A percentile compares a stretch with the other conserved stretches of the same genome.
Conservation (phyloP, 2,888 invertebrate species). For the Apotomis betuletana region DNA sequence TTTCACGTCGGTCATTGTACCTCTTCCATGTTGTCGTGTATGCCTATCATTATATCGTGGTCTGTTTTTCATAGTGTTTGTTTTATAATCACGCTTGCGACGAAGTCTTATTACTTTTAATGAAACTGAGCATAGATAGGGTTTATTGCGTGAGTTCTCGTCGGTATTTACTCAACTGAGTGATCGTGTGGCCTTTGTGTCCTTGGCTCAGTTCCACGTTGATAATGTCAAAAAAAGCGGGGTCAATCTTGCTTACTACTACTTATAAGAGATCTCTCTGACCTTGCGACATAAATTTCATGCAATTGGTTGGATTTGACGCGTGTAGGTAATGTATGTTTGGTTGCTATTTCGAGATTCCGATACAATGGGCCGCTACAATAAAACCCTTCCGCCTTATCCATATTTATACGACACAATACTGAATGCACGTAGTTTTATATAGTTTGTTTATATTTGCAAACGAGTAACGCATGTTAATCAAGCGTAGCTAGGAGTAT, state of each 20-base stretch:
- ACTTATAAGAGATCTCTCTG: conserved; percentile 27
- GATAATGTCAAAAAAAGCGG: conserved; percentile 39
- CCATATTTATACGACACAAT: conserved; percentile 25
- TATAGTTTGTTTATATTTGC: conserved; percentile 12
- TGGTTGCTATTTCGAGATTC: conserved; percentile 38
- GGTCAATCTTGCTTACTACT: conserved; percentile 38
- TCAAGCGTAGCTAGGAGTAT: conserved; percentile 15
- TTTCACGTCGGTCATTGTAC: conserved; percentile 35
- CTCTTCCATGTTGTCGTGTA: conserved; percentile 23
- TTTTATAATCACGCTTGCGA: conserved; percentile 22
- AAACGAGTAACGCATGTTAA: conserved; percentile 16
- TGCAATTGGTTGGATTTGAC: conserved; percentile 32
- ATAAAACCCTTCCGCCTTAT: conserved; percentile 38
- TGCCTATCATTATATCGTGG: conserved; percentile 17
- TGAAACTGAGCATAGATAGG: conserved; percentile 22
- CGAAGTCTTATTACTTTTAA: conserved; percentile 21
- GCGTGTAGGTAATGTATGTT: conserved; percentile 6
- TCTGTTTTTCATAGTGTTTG: conserved; percentile 33
- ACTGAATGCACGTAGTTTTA: conserved; percentile 28
- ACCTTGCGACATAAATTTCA: conserved; percentile 33
- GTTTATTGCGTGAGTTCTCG: conserved; percentile 25
- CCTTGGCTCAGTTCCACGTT: conserved; percentile 41
- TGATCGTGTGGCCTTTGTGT: conserved; percentile 34
- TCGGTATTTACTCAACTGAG: conserved; percentile 39
- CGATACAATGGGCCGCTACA: conserved; percentile 33